Evolutionary conservation across 2,113 vertebrate species (phyloP), one percentile per base, ranked within the genome.

Genomic region (Dicrurus megarhynchus): DNA sequence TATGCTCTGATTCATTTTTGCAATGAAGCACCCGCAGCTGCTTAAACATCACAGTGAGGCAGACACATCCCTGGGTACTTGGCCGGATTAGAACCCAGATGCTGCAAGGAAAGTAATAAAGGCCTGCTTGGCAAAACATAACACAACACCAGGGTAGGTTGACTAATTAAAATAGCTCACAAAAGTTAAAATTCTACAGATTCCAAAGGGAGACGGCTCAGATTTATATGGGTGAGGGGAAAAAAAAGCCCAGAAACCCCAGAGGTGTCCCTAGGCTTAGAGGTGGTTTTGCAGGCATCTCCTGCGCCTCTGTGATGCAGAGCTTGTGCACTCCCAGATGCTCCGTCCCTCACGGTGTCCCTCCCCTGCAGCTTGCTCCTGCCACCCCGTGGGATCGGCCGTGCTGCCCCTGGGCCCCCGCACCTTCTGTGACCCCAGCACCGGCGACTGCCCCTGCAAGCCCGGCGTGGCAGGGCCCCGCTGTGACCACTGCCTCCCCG

Each of bases 391-490:
- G 95, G 99, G 99, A 87, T 99, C 99, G 3, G 97, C 98, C 52
- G 18, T 95, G 20, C 98, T 98, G 70, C 98, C 98, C 37, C 83
- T 98, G 80, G 98, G 96, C 13, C 97, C 97, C 4, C 56, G 70
- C 84, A 97, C 97, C 15, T 98, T 98, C 97, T 99, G 99, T 49
- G 99, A 99, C 94, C 98, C 99, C 71, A 97, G 98, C 95, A 99
- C 98, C 0, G 99, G 99, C 3, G 98, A 99, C 97, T 99, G 99
- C 56, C 97, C 99, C 95, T 99, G 99, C 96, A 99, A 99, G 95
- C 99, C 99, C 1, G 99, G 99, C 2, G 98, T 99, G 56, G 98
- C 98, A 0, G 99, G 99, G n/a, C 98, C 98, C 32, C 98, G 89
- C 63, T 99, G 99, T 9, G 99, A 99, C 98, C 98, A 92, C 89